Percentiles rank a stretch among this genome's conserved stretches.
phyloP scores from a whole-genome alignment of 2,888 invertebrate species.

The Leistus spinibarbis region DNA sequence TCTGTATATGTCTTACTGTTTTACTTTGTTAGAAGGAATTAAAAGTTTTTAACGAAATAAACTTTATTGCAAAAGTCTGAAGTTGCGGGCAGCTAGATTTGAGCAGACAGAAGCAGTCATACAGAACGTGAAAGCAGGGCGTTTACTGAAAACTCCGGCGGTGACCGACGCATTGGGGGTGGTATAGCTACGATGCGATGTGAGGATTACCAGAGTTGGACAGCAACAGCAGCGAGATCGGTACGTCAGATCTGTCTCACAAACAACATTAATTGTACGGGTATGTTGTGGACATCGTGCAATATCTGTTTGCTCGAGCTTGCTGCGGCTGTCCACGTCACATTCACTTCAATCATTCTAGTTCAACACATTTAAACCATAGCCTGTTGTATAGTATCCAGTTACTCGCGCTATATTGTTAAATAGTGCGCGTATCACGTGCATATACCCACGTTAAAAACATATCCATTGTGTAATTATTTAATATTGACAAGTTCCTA shows the following conservation, averaged over 20 bases:
- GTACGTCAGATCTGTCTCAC: slow-evolving; percentile 20
- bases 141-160: neutral
- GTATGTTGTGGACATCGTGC: slow-evolving; percentile 17
- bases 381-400: no score
- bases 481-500: neutral
- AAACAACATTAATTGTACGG: slow-evolving; percentile 31
- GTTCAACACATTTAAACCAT: neutral
- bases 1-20: neutral
- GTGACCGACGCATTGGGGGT: neutral
- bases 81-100: neutral
- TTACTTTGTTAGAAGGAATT: neutral
- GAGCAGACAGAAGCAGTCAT: neutral
- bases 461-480: neutral
- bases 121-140: neutral
- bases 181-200: neutral
- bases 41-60: neutral
- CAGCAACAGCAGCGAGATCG: neutral
- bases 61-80: neutral
- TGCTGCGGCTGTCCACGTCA: slow-evolving; percentile 5
- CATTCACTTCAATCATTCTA: neutral
- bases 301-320: slow-evolving; percentile 5
- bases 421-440: neutral
- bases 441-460: neutral
- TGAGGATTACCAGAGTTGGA: neutral
- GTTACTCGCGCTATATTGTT: neutral